Evolutionary conservation across 2,797 vertebrate species (phyloP).

Genomic region (Sebastes cheni): DNA sequence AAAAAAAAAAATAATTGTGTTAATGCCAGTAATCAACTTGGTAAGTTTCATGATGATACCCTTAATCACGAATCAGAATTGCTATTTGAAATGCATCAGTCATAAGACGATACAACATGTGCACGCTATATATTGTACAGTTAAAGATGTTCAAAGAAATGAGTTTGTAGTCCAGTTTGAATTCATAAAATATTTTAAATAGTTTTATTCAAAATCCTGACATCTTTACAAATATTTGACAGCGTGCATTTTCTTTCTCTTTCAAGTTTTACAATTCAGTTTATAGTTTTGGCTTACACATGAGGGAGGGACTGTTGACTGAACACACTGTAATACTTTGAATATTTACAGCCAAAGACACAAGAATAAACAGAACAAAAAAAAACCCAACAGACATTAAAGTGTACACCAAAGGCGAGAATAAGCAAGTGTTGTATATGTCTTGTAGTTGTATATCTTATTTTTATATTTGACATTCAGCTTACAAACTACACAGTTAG

Average conservation of each 20-base stretch:
- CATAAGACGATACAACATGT: not conserved
- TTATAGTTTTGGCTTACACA: conserved; percentile 75
- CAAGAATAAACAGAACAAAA: conserved; percentile 16
- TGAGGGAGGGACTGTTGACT: conserved; percentile 37
- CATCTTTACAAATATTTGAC: conserved; percentile 66
- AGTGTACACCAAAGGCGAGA: conserved; percentile 67
- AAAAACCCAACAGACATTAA: conserved; percentile 1
- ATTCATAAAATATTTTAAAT: conserved; percentile 33
- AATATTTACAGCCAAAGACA: conserved; percentile 64
- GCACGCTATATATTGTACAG: fast-evolving
- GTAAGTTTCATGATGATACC: too few species aligned
- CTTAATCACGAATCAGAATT: not conserved
- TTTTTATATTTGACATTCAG: conserved; percentile 19
- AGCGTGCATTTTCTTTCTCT: conserved; percentile 42
- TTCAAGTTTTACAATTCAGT: conserved; percentile 65
- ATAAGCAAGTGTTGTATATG: conserved; percentile 47
- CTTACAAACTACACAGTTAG: not conserved
- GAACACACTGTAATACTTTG: conserved; percentile 40
- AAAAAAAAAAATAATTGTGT: too few species aligned
- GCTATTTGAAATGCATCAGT: not conserved
- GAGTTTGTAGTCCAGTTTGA: not conserved
- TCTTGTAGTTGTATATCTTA: not conserved
- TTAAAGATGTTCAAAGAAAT: not conserved
- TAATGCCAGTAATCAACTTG: too few species aligned
- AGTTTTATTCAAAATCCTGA: conserved; percentile 72